A percentile compares a stretch with the other conserved stretches of the same genome.
Conservation (phyloP, 2,797 vertebrate genomes). For the Channa striata region DNA sequence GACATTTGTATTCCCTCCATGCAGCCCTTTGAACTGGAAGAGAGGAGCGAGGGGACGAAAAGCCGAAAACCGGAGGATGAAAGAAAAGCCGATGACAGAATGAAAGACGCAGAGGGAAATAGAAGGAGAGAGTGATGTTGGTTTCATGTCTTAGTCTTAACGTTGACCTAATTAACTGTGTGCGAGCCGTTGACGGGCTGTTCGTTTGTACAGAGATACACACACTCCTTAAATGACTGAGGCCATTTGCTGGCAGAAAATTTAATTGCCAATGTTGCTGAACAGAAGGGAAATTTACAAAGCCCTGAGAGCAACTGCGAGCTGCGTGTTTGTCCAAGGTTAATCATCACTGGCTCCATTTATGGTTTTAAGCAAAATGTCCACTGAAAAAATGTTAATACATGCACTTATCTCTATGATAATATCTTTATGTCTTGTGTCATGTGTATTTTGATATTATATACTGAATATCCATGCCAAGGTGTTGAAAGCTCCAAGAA, state of each 20-base stretch:
- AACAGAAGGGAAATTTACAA: conserved; percentile 5
- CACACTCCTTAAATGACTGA: conserved; percentile 27
- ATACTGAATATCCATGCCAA: too few species aligned
- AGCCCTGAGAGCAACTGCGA: not conserved
- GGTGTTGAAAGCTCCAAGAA: not conserved
- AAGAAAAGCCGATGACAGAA: conserved; percentile 10
- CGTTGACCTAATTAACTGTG: conserved; percentile 70
- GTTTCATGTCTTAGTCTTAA: conserved; percentile 44
- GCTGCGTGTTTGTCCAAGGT: not conserved
- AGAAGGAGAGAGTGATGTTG: conserved; percentile 23
- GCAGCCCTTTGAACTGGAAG: conserved; percentile 17
- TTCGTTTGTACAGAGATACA: conserved; percentile 34
- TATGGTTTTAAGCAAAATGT: not conserved
- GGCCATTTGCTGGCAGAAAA: conserved; percentile 20
- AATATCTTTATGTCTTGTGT: too few species aligned
- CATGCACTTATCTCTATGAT: too few species aligned
- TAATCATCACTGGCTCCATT: not conserved
- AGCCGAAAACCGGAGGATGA: not conserved
- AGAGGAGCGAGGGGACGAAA: not conserved
- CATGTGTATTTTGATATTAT: too few species aligned
- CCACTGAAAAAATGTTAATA: not conserved
- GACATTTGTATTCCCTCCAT: conserved; percentile 29
- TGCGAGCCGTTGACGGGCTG: conserved; percentile 26
- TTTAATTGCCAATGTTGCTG: conserved; percentile 28
- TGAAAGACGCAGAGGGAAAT: conserved; percentile 29